Base-by-base conservation (phyloP, 2,888 invertebrate genomes). In the Druceiella hillmani region DNA sequence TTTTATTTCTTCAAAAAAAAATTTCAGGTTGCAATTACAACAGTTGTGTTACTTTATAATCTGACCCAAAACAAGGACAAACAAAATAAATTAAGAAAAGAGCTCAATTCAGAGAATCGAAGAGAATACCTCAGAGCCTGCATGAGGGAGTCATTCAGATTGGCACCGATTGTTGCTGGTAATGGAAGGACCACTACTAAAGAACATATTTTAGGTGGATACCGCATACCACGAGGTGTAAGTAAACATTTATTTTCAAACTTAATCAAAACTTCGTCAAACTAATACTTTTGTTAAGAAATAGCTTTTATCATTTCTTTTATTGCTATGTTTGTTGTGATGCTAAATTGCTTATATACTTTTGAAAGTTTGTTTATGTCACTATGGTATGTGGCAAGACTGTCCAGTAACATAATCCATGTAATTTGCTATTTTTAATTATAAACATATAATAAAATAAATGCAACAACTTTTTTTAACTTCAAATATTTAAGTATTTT, bases 81-180 rank as follows among this genome's bases (percentile, higher is more conserved):
- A 34, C 87, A 87, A 57, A 60, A 73, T 3, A 74, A 69, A 48
- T 59, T 86, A 3, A 65, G 78, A 11, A 56, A 74, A 28, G 83
- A 86, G 55, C 51, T 79, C 4, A 40, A 59, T 0, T 56, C 55
- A 1, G 56, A 74, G 34, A 61, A 65, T 17, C 55, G 68, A 33
- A 61, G 76, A 43, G 68, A 75, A 0, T 87, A 82, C 51, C 54
- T 87, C 12, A 78, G 74, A 43, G 85, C 84, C 1, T 83, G 81
- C 48, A 71, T 87, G 24, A 87, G 84, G 53, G 87, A 88, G 57
- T 68, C 79, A 0, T 55, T 83, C 40, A 69, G 86, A 50, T 45
- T 79, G n/a, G 67, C 73, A 50, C 79, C 82, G 0, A 72, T 80
- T 2, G 71, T 74, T 0, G 56, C 73, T 9, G 82, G 75, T 1